Base-by-base conservation (phyloP, 1,140 invertebrate species). In the Calycopis cecrops region DNA sequence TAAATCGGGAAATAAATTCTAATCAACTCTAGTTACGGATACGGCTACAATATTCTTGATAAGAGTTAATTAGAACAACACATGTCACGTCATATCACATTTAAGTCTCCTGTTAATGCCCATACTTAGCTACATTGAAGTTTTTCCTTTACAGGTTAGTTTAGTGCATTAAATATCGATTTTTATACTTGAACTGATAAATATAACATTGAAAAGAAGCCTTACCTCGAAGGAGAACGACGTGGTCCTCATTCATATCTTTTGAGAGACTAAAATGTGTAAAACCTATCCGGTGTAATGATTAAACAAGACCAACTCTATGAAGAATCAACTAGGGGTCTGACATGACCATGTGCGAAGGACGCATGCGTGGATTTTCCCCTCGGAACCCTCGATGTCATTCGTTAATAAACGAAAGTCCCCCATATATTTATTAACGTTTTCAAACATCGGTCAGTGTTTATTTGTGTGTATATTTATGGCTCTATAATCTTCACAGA, bases 221-320 rank as follows among this genome's bases (percentile, higher is more conserved):
- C 89, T 90, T 90, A 93, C 92, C 92, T 93, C 91, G 86, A 92
- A 89, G 71, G 92, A 90, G 88, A 92, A 91, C 88, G 90, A 91
- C 90, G 92, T 92, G 91, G 92, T 91, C 92, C 90, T 92, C 92
- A 91, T 88, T 89, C 89, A 91, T 90, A 89, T 88, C 89, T 88
- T 82, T 77, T 78, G 66, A 70, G 54, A 67, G 69, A 59, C 78
- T 69, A 71, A 77, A 60, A 48, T 75, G 63, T 62, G 69, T 73
- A 71, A 84, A 82, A 73, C 62, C 72, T 62, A 65, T 63, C 62
- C 63, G 57, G 66, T 57, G 40, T 62, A 55, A 69, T 38, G 35
- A 57, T 52, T 58, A 66, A 59, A 60, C 52, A 63, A 35, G 53
- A 62, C 57, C 68, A 55, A 64, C 62, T 69, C 73, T 71, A 76